Conservation (phyloP, 2,113 vertebrate genomes). For the Mellivora capensis region DNA sequence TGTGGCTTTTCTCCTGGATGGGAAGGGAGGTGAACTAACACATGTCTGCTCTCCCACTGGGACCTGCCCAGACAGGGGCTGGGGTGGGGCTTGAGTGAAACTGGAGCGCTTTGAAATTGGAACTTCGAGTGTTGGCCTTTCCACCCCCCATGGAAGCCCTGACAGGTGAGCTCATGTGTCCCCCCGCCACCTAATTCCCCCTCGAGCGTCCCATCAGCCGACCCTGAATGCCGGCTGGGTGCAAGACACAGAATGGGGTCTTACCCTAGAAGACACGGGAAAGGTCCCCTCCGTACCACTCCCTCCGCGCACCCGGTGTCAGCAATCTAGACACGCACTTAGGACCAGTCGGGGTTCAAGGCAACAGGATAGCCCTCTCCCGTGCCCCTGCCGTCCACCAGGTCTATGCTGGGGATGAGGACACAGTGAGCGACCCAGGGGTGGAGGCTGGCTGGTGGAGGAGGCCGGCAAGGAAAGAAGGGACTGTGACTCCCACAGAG, state of each 20-base stretch:
- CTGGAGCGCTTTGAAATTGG: background rate
- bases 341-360: background rate
- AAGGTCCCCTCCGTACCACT: background rate
- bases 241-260: background rate
- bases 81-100: background rate
- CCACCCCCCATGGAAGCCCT: background rate
- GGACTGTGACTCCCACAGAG: fast-evolving
- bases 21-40: background rate
- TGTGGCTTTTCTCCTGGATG: too few relatives aligned
- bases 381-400: background rate
- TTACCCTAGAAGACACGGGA: background rate
- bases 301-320: fast-evolving
- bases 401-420: background rate
- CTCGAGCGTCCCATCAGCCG: background rate
- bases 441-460: background rate
- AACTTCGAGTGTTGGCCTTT: background rate
- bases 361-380: background rate
- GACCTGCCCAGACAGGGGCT: too few relatives aligned
- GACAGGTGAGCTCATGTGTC: background rate
- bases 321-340: background rate
- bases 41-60: background rate
- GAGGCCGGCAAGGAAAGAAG: background rate
- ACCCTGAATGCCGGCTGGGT: background rate
- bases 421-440: background rate
- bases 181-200: fast-evolving